These are phyloP conservation scores for Drosophila picticornis DNA, from an alignment of 2,888 invertebrate genomes.

Conservation along the genomic window DNA sequence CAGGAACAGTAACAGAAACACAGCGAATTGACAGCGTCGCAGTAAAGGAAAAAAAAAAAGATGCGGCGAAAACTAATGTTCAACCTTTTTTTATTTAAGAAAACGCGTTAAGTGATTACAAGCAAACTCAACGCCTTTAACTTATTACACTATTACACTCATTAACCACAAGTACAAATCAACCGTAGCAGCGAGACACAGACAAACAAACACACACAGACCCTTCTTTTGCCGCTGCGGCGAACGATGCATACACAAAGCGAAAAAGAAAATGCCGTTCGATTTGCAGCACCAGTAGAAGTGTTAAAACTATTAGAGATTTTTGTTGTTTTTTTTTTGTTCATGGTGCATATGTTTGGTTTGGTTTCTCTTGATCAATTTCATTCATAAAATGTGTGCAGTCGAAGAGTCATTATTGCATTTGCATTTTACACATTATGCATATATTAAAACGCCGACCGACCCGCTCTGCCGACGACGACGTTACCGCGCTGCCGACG, in stretches of 20 bases:
- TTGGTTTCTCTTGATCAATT: constrained; percentile 52
- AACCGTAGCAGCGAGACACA: constrained; percentile 6
- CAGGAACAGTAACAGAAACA: constrained; percentile 34
- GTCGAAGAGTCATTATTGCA: constrained; percentile 32
- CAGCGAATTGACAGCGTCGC: constrained; percentile 57
- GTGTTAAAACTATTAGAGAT: constrained; percentile 13
- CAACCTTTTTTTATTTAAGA: constrained; percentile 23
- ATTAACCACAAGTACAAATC: neutral
- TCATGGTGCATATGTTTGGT: constrained; percentile 4
- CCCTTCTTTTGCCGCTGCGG: constrained; percentile 30
- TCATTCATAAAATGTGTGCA: constrained; percentile 67
- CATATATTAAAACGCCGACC: constrained; percentile 22
- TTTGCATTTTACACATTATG: constrained; percentile 58
- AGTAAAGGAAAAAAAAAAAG: constrained; percentile 27
- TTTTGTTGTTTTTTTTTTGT: constrained; percentile 29
- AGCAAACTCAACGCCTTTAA: neutral
- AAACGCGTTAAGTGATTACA: neutral
- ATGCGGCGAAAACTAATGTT: constrained; percentile 40
- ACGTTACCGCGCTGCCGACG: constrained; percentile 50
- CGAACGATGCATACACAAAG: constrained; percentile 69
- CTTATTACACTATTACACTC: constrained; percentile 2
- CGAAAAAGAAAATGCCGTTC: constrained; percentile 60
- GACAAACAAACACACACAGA: neutral
- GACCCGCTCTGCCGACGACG: constrained; percentile 20
- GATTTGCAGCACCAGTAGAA: constrained; percentile 22